Evolutionary conservation across 2,888 invertebrate species (phyloP).

Genomic region (Luffia ferchaultella): DNA sequence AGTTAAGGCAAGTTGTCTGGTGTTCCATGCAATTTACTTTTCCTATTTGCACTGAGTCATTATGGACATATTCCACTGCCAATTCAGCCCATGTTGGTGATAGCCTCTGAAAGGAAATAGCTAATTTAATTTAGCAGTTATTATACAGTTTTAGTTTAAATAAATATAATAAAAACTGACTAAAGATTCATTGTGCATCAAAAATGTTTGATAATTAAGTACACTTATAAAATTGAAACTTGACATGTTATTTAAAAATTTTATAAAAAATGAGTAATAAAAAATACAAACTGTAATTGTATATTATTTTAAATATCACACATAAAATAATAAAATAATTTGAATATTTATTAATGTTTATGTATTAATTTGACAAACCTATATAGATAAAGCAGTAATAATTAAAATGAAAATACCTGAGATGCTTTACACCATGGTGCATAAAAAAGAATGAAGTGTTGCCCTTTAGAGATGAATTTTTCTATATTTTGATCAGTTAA

Average conservation of each 20-base stretch:
- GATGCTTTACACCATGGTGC: slow-evolving; percentile 94
- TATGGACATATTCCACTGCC: slow-evolving; percentile 73
- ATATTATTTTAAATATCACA: too few species aligned
- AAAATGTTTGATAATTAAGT: slow-evolving; percentile 7
- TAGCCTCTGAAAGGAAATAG: slow-evolving; percentile 63
- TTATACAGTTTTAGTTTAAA: neutral
- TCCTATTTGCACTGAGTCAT: slow-evolving; percentile 74
- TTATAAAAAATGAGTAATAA: too few species aligned
- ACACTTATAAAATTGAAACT: slow-evolving; percentile 5
- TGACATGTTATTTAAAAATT: too few species aligned
- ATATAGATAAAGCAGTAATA: too few species aligned
- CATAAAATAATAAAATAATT: too few species aligned
- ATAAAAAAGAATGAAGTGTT: slow-evolving; percentile 91
- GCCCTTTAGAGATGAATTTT: slow-evolving; percentile 74
- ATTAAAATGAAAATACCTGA: too few species aligned
- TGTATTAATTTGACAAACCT: too few species aligned
- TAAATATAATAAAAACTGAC: neutral
- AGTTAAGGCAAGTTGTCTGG: slow-evolving; percentile 77
- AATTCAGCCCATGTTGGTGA: slow-evolving; percentile 88
- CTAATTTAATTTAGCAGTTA: neutral
- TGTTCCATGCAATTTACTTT: slow-evolving; percentile 88
- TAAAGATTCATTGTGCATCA: neutral
- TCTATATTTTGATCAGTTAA: slow-evolving; percentile 80
- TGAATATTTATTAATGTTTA: too few species aligned
- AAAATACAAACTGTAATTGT: too few species aligned